These are phyloP conservation scores for Theocolax elegans DNA, from an alignment of 1,140 invertebrate species.

Conservation along the genomic window DNA sequence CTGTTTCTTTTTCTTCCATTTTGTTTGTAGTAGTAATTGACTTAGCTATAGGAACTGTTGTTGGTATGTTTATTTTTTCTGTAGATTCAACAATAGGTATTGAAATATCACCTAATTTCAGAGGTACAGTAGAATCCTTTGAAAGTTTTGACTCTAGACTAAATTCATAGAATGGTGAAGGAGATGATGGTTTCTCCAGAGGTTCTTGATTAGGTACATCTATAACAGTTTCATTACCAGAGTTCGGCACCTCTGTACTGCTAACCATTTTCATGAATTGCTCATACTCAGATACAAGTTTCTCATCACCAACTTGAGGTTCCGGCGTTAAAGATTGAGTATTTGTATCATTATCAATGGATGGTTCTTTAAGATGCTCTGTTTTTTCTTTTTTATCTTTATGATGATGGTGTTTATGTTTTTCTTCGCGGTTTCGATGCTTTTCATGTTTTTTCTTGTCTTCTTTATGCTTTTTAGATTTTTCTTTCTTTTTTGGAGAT, in stretches of 20 bases:
- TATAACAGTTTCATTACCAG: constrained; percentile 11
- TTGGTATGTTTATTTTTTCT: not conserved
- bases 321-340: constrained; percentile 21
- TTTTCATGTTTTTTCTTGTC: constrained; percentile 31
- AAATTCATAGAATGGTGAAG: constrained; percentile 50
- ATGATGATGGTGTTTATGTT: constrained; percentile 32
- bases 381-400: constrained; percentile 25
- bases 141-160: constrained; percentile 53
- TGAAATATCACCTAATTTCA: constrained; percentile 14
- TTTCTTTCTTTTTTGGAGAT: constrained; percentile 18
- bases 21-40: not conserved
- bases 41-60: not conserved
- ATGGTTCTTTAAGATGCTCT: not conserved
- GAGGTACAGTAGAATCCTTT: constrained; percentile 28
- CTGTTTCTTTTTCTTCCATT: not conserved
- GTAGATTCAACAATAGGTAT: not conserved
- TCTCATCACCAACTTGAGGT: constrained; percentile 49
- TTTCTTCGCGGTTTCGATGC: constrained; percentile 26
- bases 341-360: not conserved
- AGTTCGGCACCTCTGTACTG: constrained; percentile 7
- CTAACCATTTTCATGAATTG: constrained; percentile 65
- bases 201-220: not conserved
- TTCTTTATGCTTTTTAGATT: constrained; percentile 20
- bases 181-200: not conserved
- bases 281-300: constrained; percentile 64